phyloP scores from a whole-genome alignment of 2,797 vertebrate species.

The Carcharodon carcharias region DNA sequence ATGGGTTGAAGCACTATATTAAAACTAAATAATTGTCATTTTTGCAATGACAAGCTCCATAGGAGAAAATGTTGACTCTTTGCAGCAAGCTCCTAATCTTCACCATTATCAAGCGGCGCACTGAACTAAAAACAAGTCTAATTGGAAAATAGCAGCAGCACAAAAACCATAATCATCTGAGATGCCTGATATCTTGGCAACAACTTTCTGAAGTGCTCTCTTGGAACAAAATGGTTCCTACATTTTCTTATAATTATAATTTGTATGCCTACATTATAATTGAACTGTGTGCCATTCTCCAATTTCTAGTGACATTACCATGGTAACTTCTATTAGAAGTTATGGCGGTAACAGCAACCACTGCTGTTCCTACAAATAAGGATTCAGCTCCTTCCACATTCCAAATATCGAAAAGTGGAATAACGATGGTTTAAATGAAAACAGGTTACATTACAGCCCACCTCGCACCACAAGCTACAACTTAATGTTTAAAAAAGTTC shows the following conservation, averaged over 20 bases:
- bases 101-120: background rate
- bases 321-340: background rate
- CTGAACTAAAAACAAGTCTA: background rate
- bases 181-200: background rate
- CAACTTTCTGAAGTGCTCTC: background rate
- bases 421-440: background rate
- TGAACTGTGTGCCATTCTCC: background rate
- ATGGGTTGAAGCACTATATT: background rate
- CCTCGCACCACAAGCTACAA: background rate
- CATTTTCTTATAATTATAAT: background rate
- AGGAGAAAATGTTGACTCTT: background rate
- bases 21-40: background rate
- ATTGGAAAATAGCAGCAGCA: background rate
- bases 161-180: background rate
- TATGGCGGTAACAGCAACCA: background rate
- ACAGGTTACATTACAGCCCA: background rate
- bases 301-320: background rate
- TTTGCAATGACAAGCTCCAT: background rate
- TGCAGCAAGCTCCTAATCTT: background rate
- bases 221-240: background rate
- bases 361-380: background rate
- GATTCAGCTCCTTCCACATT: background rate
- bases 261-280: too few species aligned
- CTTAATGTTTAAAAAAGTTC: background rate
- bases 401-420: background rate